Conservation (phyloP, 2,888 invertebrate genomes). For the Apotomis betuletana region DNA sequence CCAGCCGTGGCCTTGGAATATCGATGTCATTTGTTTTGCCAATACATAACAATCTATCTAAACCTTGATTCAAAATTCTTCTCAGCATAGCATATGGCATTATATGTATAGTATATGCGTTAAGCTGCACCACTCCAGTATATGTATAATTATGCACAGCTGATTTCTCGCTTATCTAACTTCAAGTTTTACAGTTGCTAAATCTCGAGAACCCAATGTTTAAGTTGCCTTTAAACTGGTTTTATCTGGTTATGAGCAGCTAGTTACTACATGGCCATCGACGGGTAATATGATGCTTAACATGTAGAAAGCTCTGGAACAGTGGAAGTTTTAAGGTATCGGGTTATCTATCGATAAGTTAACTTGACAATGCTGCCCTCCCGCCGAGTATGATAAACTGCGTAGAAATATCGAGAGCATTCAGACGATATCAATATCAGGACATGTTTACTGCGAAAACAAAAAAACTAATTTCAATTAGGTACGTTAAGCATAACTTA, state of each 20-base stretch:
- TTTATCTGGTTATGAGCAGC: conserved; percentile 43
- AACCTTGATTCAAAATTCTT: too few species aligned
- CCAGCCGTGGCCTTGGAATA: background rate
- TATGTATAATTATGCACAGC: background rate
- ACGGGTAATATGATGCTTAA: background rate
- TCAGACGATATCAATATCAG: background rate
- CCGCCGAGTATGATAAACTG: background rate
- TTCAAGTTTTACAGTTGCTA: conserved; percentile 34
- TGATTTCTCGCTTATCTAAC: conserved; percentile 29
- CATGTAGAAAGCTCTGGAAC: conserved; percentile 23
- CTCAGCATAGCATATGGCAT: background rate
- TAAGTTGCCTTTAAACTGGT: conserved; percentile 44
- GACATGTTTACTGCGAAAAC: background rate
- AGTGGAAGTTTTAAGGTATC: background rate
- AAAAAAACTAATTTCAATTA: background rate
- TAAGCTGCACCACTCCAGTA: too few species aligned
- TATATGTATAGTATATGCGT: too few species aligned
- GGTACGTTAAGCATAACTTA: background rate
- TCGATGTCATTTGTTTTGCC: background rate
- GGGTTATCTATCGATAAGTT: conserved; percentile 1
- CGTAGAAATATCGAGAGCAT: background rate
- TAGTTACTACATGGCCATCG: conserved; percentile 33
- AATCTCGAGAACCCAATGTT: conserved; percentile 17
- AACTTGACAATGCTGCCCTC: background rate
- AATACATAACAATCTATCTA: background rate